Percentiles rank a stretch among this genome's conserved stretches.
phyloP scores from a whole-genome alignment of 2,888 invertebrate species.

The Oscheius sp. region DNA sequence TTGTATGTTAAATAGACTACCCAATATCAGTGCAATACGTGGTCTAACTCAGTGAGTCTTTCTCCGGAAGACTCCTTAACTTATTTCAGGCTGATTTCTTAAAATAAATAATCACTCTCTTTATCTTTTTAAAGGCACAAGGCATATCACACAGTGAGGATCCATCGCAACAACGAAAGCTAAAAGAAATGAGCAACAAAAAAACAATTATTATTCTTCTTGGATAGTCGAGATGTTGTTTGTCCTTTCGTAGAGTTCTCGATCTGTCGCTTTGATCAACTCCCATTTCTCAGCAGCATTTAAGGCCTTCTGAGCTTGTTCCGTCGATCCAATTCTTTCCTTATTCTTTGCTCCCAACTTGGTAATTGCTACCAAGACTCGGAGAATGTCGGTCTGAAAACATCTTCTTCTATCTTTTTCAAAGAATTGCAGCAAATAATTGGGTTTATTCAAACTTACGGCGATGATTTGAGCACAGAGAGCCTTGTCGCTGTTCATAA shows the following conservation, averaged over 20 bases:
- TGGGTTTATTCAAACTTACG: slow-evolving; percentile 44
- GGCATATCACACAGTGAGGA: no score
- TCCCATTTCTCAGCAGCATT: slow-evolving; percentile 63
- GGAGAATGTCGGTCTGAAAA: slow-evolving; percentile 65
- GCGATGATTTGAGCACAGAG: slow-evolving; percentile 65
- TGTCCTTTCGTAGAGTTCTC: slow-evolving; percentile 64
- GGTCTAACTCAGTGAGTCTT: background rate
- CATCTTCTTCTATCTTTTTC: slow-evolving; percentile 1
- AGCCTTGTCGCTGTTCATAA: slow-evolving; percentile 61
- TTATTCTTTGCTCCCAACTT: slow-evolving; percentile 59
- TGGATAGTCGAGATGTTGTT: slow-evolving; percentile 50
- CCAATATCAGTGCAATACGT: no score
- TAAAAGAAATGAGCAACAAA: background rate
- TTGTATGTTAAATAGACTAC: background rate
- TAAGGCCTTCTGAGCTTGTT: slow-evolving; percentile 62
- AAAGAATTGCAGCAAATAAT: background rate
- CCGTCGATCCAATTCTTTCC: slow-evolving; percentile 54
- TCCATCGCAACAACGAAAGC: slow-evolving; percentile 6
- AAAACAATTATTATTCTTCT: slow-evolving; percentile 33
- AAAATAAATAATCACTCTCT: background rate
- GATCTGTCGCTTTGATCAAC: slow-evolving; percentile 65
- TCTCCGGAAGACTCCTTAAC: background rate
- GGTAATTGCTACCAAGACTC: slow-evolving; percentile 67
- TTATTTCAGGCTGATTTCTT: background rate
- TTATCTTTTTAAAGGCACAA: no score